Evolutionary conservation across 1,140 invertebrate species (phyloP).

Genomic region (Platyura marginata): DNA sequence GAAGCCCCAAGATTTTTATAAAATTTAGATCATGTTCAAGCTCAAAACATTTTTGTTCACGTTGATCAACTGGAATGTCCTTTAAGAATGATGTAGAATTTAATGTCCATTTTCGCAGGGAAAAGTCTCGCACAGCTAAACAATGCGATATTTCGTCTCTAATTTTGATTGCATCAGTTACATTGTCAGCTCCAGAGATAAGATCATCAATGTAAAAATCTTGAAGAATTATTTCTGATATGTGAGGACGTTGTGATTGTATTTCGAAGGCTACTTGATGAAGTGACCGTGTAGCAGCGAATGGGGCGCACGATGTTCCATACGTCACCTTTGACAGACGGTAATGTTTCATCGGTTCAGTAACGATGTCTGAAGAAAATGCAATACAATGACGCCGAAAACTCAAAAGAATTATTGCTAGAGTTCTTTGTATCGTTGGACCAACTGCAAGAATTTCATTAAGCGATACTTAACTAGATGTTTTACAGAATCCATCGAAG

Average conservation of each 20-base stretch:
- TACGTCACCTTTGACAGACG: slow-evolving; percentile 14
- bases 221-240: slow-evolving; percentile 10
- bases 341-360: slow-evolving; percentile 8
- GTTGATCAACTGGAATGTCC: slow-evolving; percentile 1
- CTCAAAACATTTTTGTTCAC: neutral
- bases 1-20: neutral
- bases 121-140: slow-evolving; percentile 2
- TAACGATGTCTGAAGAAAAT: slow-evolving; percentile 8
- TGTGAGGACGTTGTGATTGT: slow-evolving; percentile 9
- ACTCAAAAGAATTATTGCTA: slow-evolving; percentile 18
- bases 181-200: slow-evolving; percentile 14
- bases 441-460: slow-evolving; percentile 7
- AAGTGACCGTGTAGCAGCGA: slow-evolving; percentile 15
- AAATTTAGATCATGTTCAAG: neutral
- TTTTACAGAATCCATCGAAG: slow-evolving; percentile 7
- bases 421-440: slow-evolving; percentile 7
- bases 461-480: slow-evolving; percentile 6
- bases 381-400: slow-evolving; percentile 16
- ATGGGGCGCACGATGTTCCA: slow-evolving; percentile 17
- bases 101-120: slow-evolving; percentile 4
- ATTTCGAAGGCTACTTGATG: slow-evolving; percentile 12
- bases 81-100: slow-evolving; percentile 4
- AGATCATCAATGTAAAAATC: slow-evolving; percentile 30
- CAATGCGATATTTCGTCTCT: slow-evolving; percentile 1
- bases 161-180: slow-evolving; percentile 2